phyloP scores from a whole-genome alignment of 2,888 invertebrate species.

The Odontomyia ornata region DNA sequence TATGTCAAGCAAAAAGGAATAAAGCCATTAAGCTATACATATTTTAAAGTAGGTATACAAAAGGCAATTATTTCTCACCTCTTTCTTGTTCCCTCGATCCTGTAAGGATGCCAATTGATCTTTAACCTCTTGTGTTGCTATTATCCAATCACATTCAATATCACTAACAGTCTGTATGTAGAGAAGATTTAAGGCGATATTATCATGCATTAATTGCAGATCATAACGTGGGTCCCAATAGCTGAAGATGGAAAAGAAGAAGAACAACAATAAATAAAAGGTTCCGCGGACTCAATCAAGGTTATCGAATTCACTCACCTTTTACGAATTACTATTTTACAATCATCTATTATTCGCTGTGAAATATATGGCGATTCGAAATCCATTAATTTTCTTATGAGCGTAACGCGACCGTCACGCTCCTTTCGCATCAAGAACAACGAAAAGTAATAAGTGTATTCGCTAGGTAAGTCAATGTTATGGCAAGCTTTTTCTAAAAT shows the following conservation, averaged over 20 bases:
- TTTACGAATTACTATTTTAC: constrained; percentile 86
- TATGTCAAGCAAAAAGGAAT: no score
- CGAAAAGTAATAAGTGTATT: constrained; percentile 87
- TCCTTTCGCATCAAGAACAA: constrained; percentile 85
- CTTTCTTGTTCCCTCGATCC: constrained; percentile 81
- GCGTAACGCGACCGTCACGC: constrained; percentile 73
- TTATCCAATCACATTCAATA: constrained; percentile 86
- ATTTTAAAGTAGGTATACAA: no score
- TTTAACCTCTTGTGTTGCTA: constrained; percentile 74
- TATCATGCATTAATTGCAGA: constrained; percentile 81
- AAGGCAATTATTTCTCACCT: constrained; percentile 66
- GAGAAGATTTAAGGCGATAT: constrained; percentile 83
- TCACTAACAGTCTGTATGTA: constrained; percentile 90
- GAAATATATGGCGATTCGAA: constrained; percentile 98
- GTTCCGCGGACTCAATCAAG: background rate
- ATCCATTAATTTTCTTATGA: constrained; percentile 90
- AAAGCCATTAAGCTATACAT: no score
- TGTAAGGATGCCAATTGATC: constrained; percentile 77
- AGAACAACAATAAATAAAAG: constrained; percentile 35
- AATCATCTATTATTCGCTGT: constrained; percentile 79
- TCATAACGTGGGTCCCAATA: constrained; percentile 92
- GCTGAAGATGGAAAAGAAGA: constrained; percentile 65
- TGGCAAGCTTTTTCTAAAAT: constrained; percentile 84
- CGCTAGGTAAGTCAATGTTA: constrained; percentile 80
- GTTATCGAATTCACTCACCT: constrained; percentile 67